Percentiles rank a stretch among this genome's conserved stretches.
These are phyloP conservation scores for Lepus americanus DNA, from an alignment of 2,113 vertebrate genomes.

Conservation along the genomic window DNA sequence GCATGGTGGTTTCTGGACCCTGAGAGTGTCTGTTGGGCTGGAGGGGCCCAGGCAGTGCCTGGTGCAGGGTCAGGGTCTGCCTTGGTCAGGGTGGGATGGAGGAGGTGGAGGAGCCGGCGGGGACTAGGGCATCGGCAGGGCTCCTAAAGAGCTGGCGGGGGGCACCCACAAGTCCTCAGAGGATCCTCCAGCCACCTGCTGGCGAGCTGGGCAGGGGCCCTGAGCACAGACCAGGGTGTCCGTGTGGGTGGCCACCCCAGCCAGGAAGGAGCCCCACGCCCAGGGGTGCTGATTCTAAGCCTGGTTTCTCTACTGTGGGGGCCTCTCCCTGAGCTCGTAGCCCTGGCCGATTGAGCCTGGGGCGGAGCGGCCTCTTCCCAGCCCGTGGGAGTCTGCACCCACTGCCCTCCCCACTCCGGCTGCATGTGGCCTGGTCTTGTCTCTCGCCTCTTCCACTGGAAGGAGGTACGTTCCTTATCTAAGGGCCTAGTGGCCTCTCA, in stretches of 20 bases:
- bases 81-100: not conserved
- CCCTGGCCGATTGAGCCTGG: not conserved
- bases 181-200: not conserved
- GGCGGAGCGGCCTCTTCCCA: not conserved
- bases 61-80: not conserved
- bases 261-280: not conserved
- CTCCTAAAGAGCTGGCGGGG: not conserved
- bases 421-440: accelerated
- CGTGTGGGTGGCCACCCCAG: accelerated
- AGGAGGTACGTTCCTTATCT: accelerated
- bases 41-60: not conserved
- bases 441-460: not conserved
- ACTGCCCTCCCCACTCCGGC: not conserved
- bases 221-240: not conserved
- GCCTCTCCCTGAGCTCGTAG: not conserved
- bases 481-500: not conserved
- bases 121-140: too few relatives aligned
- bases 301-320: not conserved
- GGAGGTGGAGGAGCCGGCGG: accelerated
- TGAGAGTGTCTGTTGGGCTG: not conserved
- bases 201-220: not conserved
- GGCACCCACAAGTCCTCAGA: not conserved
- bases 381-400: accelerated
- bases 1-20: not conserved
- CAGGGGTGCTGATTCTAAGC: not conserved